Percentiles rank a stretch among this genome's conserved stretches.
These are phyloP conservation scores for Neoitamus cyanurus DNA, from an alignment of 2,888 invertebrate species.

Conservation along the genomic window DNA sequence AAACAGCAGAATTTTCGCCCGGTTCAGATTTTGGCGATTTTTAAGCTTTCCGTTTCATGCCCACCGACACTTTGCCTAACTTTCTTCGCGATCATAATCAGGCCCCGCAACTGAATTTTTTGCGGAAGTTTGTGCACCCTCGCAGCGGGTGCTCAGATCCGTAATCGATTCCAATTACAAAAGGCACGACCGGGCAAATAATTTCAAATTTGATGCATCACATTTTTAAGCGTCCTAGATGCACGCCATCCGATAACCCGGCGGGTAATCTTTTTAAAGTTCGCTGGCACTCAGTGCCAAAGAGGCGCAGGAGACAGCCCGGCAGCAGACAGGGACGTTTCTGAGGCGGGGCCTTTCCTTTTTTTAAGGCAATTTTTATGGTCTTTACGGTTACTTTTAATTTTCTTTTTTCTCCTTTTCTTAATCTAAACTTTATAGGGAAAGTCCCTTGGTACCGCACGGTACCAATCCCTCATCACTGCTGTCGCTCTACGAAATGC, in stretches of 20 bases:
- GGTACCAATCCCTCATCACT: background rate
- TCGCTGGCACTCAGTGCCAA: constrained; percentile 33
- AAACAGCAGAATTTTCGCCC: background rate
- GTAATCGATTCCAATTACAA: constrained; percentile 58
- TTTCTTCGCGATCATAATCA: constrained; percentile 19
- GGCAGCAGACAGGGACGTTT: background rate
- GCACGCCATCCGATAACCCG: constrained; percentile 56
- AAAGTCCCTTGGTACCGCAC: constrained; percentile 15
- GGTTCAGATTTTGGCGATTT: background rate
- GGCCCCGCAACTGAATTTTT: background rate
- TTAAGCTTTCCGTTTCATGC: background rate
- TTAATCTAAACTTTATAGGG: constrained; percentile 26
- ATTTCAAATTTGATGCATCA: constrained; percentile 53
- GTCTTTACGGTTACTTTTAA: constrained; percentile 13
- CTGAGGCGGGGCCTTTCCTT: background rate
- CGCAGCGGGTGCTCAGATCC: background rate
- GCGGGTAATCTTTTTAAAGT: constrained; percentile 50
- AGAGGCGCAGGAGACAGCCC: constrained; percentile 8
- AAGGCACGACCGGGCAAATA: constrained; percentile 56
- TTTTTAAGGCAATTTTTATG: constrained; percentile 24
- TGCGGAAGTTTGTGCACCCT: background rate
- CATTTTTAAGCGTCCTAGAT: constrained; percentile 54
- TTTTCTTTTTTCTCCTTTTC: background rate
- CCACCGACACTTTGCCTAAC: constrained; percentile 6
- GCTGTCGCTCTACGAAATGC: background rate